These are phyloP conservation scores for Spodoptera litura DNA, from an alignment of 1,140 invertebrate genomes.

Conservation along the genomic window DNA sequence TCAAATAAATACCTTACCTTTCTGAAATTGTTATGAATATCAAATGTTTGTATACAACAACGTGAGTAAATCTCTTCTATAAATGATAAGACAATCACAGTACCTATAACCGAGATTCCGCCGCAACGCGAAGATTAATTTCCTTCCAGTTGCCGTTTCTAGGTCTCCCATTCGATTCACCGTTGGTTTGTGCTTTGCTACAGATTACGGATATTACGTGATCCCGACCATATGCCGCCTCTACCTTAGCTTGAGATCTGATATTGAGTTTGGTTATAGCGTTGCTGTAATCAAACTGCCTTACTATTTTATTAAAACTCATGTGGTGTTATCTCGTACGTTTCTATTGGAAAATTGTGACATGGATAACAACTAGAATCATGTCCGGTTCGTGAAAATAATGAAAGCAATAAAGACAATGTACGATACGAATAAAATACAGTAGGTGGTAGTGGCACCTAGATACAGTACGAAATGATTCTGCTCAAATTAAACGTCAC, in stretches of 20 bases:
- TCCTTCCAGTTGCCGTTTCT: constrained; percentile 55
- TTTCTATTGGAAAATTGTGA: no score
- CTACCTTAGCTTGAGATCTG: no score
- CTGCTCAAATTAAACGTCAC: background rate
- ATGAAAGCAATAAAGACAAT: no score
- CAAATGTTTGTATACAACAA: background rate
- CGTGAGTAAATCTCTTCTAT: background rate
- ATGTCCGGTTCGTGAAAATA: no score
- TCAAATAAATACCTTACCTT: background rate
- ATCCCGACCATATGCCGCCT: constrained; percentile 40
- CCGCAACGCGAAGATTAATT: constrained; percentile 58
- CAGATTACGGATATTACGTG: constrained; percentile 73
- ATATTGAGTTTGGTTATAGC: no score
- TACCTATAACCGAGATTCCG: constrained; percentile 20
- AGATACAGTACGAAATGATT: background rate
- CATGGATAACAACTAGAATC: no score
- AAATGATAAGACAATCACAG: constrained; percentile 12
- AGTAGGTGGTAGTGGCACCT: no score
- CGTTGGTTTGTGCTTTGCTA: constrained; percentile 52
- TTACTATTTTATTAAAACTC: no score
- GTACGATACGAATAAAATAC: no score
- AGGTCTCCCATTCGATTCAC: constrained; percentile 24
- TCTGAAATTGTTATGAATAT: background rate
- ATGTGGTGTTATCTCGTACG: no score
- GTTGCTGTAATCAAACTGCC: no score